Evolutionary conservation across 1,140 invertebrate genomes (phyloP).

Genomic region (Drosophila nigrodunni): DNA sequence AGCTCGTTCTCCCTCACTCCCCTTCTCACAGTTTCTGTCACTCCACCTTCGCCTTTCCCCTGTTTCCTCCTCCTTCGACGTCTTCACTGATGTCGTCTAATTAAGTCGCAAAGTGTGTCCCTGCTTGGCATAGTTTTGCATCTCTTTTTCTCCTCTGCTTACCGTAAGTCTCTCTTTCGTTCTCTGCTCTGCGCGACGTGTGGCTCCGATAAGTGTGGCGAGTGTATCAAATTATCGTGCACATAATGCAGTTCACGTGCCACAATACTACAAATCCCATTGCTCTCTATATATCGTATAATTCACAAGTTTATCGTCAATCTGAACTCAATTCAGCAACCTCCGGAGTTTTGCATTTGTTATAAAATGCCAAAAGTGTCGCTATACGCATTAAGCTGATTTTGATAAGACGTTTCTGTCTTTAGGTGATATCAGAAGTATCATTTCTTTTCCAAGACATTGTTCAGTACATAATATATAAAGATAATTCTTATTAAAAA

Average conservation of each 20-base stretch:
- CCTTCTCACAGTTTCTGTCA: background rate
- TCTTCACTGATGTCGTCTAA: slow-evolving; percentile 67
- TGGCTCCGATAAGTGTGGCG: slow-evolving; percentile 71
- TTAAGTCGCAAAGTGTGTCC: slow-evolving; percentile 80
- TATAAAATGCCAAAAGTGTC: slow-evolving; percentile 3
- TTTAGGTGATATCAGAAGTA: background rate
- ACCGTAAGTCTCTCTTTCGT: background rate
- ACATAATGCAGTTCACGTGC: slow-evolving; percentile 78
- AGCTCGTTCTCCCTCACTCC: no score
- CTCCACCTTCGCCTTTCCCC: background rate
- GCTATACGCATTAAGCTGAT: slow-evolving; percentile 2
- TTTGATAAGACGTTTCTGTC: slow-evolving; percentile 11
- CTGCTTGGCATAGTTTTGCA: slow-evolving; percentile 52
- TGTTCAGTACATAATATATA: no score
- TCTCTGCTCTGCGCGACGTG: slow-evolving; percentile 56
- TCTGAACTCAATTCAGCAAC: slow-evolving; percentile 17
- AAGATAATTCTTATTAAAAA: no score
- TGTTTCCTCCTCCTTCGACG: slow-evolving; percentile 10
- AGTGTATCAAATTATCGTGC: slow-evolving; percentile 77
- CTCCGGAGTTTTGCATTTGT: slow-evolving; percentile 33
- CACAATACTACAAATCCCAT: slow-evolving; percentile 24
- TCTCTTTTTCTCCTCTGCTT: background rate
- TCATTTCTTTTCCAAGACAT: background rate
- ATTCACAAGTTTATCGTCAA: slow-evolving; percentile 20
- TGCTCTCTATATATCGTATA: slow-evolving; percentile 4